Evolutionary conservation across 30 jellyfish, hydroid and myxozoan genomes (phyloP).

Genomic region (Nemopilema nomurai): DNA sequence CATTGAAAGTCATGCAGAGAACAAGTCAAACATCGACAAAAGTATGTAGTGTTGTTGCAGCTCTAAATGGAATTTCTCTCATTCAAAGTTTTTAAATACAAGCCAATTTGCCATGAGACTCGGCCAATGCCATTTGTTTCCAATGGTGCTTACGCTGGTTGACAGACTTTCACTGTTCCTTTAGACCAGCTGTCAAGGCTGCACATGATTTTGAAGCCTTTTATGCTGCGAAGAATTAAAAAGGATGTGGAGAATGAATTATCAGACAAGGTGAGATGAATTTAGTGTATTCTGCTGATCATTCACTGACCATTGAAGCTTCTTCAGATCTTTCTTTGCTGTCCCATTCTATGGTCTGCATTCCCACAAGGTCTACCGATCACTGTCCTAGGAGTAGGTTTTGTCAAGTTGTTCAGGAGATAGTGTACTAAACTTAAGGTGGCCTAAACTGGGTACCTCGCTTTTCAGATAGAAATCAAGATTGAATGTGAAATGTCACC

Average conservation of each 20-base stretch:
- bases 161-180: neutral
- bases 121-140: no score
- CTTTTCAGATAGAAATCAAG: conserved; percentile 85
- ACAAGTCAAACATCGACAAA: conserved; percentile 84
- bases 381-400: no score
- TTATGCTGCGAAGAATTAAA: conserved; percentile 91
- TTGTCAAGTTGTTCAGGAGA: no score
- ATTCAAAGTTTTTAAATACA: no score
- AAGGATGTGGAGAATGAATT: conserved; percentile 97
- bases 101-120: no score
- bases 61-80: no score
- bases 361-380: no score
- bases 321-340: neutral
- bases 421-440: neutral
- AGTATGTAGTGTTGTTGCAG: conserved; percentile 69
- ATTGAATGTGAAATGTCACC: conserved; percentile 85
- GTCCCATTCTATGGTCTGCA: no score
- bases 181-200: conserved; percentile 94
- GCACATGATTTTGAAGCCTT: conserved; percentile 98
- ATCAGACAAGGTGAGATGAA: conserved; percentile 81
- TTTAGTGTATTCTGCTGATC: no score
- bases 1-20: conserved; percentile 96
- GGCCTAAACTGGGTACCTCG: neutral
- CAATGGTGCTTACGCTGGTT: no score
- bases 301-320: neutral